A percentile compares a stretch with the other conserved stretches of the same genome.
Conservation (phyloP, 2,888 invertebrate genomes). For the Rhyacophila evoluta region DNA sequence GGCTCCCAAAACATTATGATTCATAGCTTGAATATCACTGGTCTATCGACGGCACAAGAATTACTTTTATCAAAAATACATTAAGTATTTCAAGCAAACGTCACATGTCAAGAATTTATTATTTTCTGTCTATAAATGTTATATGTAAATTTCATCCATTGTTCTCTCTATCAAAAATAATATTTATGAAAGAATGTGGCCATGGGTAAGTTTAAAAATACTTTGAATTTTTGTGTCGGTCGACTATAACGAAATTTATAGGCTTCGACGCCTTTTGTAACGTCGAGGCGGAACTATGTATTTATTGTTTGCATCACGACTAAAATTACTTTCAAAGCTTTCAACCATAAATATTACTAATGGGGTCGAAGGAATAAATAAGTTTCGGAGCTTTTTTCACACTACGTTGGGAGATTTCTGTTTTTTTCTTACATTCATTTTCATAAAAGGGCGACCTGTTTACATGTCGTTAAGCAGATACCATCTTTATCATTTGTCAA, state of each 20-base stretch:
- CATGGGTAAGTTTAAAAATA: neutral
- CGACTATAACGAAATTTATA: neutral
- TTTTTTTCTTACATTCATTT: neutral
- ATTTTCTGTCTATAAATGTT: too few relatives aligned
- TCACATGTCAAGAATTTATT: too few relatives aligned
- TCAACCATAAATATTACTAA: conserved; percentile 22
- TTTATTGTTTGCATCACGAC: neutral
- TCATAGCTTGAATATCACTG: too few relatives aligned
- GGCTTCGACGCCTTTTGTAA: neutral
- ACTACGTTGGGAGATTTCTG: too few relatives aligned
- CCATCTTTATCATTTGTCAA: neutral
- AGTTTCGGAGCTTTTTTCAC: neutral
- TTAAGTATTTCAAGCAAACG: too few relatives aligned
- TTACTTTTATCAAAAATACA: too few relatives aligned
- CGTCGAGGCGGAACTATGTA: neutral
- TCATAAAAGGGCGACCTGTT: neutral
- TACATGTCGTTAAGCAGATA: neutral
- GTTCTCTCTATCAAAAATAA: too few relatives aligned
- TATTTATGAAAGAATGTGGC: neutral
- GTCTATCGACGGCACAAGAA: too few relatives aligned
- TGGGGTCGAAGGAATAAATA: neutral
- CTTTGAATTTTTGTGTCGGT: neutral
- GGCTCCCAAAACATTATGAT: too few relatives aligned
- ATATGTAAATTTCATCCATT: too few relatives aligned
- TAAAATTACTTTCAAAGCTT: conserved; percentile 5